phyloP scores from a whole-genome alignment of 2,113 vertebrate species.

The Hassar affinis region DNA sequence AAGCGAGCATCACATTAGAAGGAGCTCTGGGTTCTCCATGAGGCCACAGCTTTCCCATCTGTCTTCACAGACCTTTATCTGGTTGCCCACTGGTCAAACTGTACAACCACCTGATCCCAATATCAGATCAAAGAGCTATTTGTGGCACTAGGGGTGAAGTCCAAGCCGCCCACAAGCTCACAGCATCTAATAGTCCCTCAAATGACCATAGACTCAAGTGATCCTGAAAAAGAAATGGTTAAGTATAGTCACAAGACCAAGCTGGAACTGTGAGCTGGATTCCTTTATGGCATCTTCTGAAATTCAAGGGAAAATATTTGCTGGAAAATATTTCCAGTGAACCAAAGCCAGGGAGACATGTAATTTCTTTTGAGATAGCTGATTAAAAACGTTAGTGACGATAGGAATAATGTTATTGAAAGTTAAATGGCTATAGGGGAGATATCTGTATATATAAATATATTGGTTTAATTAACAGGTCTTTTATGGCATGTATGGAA shows the following conservation, averaged over 20 bases:
- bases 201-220: not conserved
- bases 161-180: not conserved
- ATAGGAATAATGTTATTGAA: not conserved
- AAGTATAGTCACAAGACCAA: not conserved
- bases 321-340: not conserved
- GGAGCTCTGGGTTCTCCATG: not conserved
- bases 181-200: not conserved
- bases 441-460: no score
- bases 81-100: conserved; percentile 3
- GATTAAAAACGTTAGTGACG: not conserved
- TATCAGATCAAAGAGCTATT: conserved; percentile 29
- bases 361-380: not conserved
- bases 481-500: not conserved
- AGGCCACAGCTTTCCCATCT: not conserved
- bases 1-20: not conserved
- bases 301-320: not conserved
- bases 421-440: not conserved
- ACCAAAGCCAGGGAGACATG: no score
- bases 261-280: not conserved
- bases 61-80: conserved; percentile 22
- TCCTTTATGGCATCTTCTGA: not conserved
- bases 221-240: not conserved
- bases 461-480: not conserved
- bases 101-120: conserved; percentile 19
- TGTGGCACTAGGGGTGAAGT: not conserved